These are phyloP conservation scores for Pseudopodoces humilis DNA, from an alignment of 2,113 vertebrate genomes.

Conservation along the genomic window DNA sequence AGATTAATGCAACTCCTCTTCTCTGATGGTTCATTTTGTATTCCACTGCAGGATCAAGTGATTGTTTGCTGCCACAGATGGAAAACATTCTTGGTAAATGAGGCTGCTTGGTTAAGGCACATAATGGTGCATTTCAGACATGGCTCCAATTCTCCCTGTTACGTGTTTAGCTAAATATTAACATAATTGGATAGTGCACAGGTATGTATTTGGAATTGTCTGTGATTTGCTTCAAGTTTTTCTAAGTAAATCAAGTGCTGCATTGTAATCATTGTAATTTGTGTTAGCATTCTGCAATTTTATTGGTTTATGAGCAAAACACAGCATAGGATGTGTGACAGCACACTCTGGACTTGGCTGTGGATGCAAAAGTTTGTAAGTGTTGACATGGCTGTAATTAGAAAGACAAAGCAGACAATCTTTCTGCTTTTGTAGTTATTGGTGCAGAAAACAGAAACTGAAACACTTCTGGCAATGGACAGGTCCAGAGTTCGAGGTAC, in stretches of 20 bases:
- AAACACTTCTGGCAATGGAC: neutral
- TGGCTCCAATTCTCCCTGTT: neutral
- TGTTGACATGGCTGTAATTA: neutral
- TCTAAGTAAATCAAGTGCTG: neutral
- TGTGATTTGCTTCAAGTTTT: neutral
- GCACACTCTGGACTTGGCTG: neutral
- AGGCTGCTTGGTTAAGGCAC: neutral
- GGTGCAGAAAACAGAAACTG: neutral
- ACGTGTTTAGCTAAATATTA: neutral
- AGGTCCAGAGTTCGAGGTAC: neutral
- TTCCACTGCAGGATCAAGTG: conserved; percentile 78
- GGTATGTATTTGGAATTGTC: neutral
- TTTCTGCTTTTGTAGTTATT: neutral
- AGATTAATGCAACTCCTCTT: conserved; percentile 89
- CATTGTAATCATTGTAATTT: neutral
- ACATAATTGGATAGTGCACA: neutral
- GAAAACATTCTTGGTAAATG: neutral
- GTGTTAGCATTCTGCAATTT: neutral
- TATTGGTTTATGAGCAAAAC: neutral
- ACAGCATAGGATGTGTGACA: neutral
- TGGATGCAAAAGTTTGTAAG: neutral
- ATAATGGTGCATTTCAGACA: neutral
- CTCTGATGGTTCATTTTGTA: conserved; percentile 88
- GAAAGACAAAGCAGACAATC: neutral
- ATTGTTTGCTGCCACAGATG: conserved; percentile 20